Conservation (phyloP, 2,113 vertebrate species). For the Cebus imitator region DNA sequence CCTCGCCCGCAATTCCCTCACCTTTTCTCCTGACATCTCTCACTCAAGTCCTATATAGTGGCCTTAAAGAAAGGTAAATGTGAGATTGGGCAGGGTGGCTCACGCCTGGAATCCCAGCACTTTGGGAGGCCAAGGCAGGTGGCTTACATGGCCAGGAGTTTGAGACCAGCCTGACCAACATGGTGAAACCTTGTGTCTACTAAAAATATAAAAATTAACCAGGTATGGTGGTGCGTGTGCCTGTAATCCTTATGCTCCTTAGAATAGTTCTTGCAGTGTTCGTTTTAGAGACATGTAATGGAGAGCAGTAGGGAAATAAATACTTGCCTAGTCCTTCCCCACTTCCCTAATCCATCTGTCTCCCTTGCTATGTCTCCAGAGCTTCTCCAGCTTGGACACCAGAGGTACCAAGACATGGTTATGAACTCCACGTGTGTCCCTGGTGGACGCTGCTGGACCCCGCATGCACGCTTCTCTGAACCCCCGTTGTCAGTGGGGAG, state of each 20-base stretch:
- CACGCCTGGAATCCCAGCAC: neutral
- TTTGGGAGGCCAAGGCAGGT: neutral
- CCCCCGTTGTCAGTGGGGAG: rapidly evolving
- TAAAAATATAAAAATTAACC: neutral
- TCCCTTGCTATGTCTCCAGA: neutral
- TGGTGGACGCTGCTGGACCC: rapidly evolving
- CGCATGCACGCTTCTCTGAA: neutral
- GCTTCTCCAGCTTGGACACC: neutral
- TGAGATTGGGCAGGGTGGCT: neutral
- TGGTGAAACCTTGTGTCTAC: neutral
- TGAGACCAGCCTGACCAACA: neutral
- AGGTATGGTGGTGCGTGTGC: neutral
- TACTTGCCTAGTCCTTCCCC: neutral
- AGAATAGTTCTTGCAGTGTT: neutral
- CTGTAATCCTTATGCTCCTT: neutral
- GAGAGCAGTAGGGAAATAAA: neutral
- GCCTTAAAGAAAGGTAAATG: neutral
- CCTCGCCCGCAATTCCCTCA: neutral
- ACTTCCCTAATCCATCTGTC: neutral
- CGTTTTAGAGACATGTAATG: neutral
- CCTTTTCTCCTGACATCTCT: neutral
- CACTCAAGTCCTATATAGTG: neutral
- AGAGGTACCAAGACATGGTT: neutral
- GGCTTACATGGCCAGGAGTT: neutral
- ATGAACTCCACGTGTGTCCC: neutral